Evolutionary conservation across 2,888 invertebrate species (phyloP), one percentile per base, ranked within the genome.

Genomic region (Toxonevra muliebris): DNA sequence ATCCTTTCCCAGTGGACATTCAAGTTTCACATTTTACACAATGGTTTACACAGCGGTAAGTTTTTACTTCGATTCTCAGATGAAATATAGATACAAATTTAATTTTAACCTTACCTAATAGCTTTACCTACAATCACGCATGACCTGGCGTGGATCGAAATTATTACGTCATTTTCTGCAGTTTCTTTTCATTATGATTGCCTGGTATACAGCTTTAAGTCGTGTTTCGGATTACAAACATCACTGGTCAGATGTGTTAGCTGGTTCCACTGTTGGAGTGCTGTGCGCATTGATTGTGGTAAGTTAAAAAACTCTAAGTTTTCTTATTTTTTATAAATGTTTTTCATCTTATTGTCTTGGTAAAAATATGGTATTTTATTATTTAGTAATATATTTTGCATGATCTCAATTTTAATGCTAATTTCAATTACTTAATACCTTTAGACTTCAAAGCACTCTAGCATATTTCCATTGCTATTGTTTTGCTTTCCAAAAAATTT

Each of bases 171-270:
- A 96, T 81, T 89, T 92, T n/a, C 85, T 96, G 62, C 98, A 98
- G 86, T 91, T 93, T 80, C 75, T 91, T 12, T 89, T 93, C 63
- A 86, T 97, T 71, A 87, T 91, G 85, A 87, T 94, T 84, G 92
- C 96, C 42, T 92, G 93, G 90, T 94, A 90, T 84, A 95, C 95
- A 11, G 92, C 93, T n/a, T 88, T 97, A 87, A 93, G 95, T 59
- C 89, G 98, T 45, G 90, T 98, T 48, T 95, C 95, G 1, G 95
- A 98, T 87, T 96, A 98, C 88, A 98, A 98, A 84, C 98, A 98
- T 85, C 98, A 98, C 82, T 97, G 97, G 95, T 96, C 95, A 79
- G 98, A 98, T 86, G 98, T 98, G 2, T 87, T 98, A 42, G 91
- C 91, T 62, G 98, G 98, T 0, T 88, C 91, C 72, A 77, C 87